phyloP scores from a whole-genome alignment of 1,140 invertebrate species.

The Drosophila equinoxialis region DNA sequence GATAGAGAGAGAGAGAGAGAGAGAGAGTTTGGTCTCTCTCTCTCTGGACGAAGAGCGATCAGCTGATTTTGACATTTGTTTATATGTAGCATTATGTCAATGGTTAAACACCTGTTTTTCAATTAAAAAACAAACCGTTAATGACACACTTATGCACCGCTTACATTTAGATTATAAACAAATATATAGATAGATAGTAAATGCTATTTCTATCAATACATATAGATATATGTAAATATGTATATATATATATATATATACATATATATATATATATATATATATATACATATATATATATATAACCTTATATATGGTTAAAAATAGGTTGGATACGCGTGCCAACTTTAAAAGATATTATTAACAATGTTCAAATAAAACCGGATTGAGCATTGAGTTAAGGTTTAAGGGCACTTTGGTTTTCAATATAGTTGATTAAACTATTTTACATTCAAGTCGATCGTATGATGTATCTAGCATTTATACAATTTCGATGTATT shows the following conservation, averaged over 20 bases:
- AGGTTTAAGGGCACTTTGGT: constrained; percentile 4
- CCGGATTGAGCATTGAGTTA: constrained; percentile 1
- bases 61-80: constrained; percentile 64
- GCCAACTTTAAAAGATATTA: constrained; percentile 54
- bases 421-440: background rate
- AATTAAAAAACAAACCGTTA: constrained; percentile 44
- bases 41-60: constrained; percentile 18
- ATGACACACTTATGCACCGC: constrained; percentile 43
- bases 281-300: constrained; percentile 20
- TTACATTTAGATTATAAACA: constrained; percentile 35
- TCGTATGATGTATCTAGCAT: background rate
- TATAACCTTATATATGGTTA: constrained; percentile 13
- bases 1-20: constrained; percentile 1
- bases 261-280: constrained; percentile 19
- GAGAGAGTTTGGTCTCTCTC: too few relatives aligned
- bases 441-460: background rate
- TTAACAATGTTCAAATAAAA: constrained; percentile 25
- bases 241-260: too few relatives aligned
- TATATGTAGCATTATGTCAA: constrained; percentile 16
- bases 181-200: constrained; percentile 19
- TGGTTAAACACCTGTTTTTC: constrained; percentile 37
- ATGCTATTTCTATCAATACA: background rate
- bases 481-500: background rate
- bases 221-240: constrained; percentile 23
- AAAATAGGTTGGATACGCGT: constrained; percentile 34